Conservation (phyloP, 2,797 vertebrate species). For the Melanotaenia nigrans region DNA sequence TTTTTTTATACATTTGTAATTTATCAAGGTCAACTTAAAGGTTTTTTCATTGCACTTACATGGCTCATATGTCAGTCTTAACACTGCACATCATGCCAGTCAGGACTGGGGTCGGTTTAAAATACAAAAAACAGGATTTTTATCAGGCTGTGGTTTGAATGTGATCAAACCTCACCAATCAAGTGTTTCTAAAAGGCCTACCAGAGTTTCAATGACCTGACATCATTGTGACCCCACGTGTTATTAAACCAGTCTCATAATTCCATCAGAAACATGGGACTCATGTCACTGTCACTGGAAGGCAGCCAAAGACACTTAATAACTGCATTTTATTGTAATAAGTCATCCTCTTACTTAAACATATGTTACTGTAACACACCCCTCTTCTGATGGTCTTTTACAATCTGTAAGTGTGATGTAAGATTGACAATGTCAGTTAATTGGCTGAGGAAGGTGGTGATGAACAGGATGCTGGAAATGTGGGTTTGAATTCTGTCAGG, state of each 20-base stretch:
- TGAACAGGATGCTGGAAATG: slow-evolving; percentile 9
- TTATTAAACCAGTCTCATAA: neutral
- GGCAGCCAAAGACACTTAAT: neutral
- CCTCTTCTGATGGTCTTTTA: slow-evolving; percentile 38
- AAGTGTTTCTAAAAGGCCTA: neutral
- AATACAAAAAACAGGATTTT: neutral
- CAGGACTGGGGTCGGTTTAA: slow-evolving; percentile 24
- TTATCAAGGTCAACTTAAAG: slow-evolving; percentile 41
- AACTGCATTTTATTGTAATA: neutral
- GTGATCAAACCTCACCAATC: neutral
- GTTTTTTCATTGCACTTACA: slow-evolving; percentile 36
- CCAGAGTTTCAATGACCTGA: neutral
- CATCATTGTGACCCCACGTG: neutral
- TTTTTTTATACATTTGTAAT: slow-evolving; percentile 68
- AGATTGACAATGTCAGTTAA: slow-evolving; percentile 32
- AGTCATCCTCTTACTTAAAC: slow-evolving; percentile 10
- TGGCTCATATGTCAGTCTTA: slow-evolving; percentile 27
- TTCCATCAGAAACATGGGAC: slow-evolving; percentile 16
- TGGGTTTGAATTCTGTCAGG: slow-evolving; percentile 35
- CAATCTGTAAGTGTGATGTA: slow-evolving; percentile 28
- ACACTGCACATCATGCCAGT: neutral
- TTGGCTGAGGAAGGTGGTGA: slow-evolving; percentile 48
- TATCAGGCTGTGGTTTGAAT: slow-evolving; percentile 1
- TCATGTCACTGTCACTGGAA: slow-evolving; percentile 25
- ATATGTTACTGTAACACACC: slow-evolving; percentile 25